phyloP scores from a whole-genome alignment of 2,888 invertebrate species.

The Frankliniella intonsa region DNA sequence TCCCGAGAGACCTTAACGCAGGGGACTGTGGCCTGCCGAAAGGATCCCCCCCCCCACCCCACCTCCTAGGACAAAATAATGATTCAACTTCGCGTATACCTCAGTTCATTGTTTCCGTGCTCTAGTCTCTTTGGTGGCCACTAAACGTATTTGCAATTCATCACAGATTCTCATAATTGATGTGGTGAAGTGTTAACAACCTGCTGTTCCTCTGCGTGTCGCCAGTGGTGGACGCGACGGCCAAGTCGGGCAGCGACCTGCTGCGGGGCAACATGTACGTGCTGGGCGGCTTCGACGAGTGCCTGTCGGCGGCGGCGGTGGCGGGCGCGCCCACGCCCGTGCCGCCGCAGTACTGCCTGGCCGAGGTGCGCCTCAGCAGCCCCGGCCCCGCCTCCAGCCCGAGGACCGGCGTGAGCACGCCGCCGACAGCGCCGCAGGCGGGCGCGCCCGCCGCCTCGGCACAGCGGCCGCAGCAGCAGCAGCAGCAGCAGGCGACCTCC shows the following conservation, averaged over 20 bases:
- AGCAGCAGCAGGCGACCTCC: neutral
- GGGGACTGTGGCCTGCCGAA: no score
- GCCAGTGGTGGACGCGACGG: conserved; percentile 19
- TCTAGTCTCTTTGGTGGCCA: no score
- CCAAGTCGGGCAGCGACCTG: conserved; percentile 5
- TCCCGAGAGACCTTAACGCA: no score
- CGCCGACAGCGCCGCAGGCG: neutral
- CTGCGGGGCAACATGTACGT: conserved; percentile 4
- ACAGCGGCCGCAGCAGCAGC: neutral
- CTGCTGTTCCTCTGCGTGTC: no score
- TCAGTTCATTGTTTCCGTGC: no score
- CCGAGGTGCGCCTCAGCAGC: neutral
- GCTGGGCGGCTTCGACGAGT: conserved; percentile 36
- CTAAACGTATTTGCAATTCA: no score
- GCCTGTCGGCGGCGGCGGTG: conserved; percentile 27
- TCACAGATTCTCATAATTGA: no score
- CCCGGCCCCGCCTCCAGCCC: neutral
- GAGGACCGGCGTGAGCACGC: neutral
- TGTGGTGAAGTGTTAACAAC: no score
- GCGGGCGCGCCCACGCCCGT: neutral
- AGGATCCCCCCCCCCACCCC: no score
- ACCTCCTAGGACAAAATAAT: no score
- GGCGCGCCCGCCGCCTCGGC: neutral
- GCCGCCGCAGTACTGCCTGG: conserved; percentile 9
- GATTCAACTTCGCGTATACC: no score